Evolutionary conservation across 2,113 vertebrate genomes (phyloP), one percentile per base, ranked within the genome.

Genomic region (Entomyzon cyanotis): DNA sequence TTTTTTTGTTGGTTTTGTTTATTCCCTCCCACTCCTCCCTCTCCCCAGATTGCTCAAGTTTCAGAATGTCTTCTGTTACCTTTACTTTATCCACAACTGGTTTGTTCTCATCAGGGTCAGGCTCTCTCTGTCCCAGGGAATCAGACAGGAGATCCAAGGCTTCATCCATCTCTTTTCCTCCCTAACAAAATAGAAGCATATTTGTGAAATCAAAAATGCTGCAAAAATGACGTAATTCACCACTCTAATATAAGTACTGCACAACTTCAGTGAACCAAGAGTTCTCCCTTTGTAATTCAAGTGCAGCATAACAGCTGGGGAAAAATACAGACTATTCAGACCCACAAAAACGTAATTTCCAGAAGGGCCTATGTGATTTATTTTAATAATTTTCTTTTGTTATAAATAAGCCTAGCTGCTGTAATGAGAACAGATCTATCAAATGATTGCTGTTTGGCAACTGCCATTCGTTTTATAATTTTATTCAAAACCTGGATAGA

Each of bases 41-140:
- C 4, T 16, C 12, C 25, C 22, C 7, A 17, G 6, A 23, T 0
- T 28, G 17, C 24, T 35, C 3, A 80, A 64, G 6, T 59, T 82
- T 53, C 44, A 73, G 15, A 49, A 58, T 5, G 10, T 42, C 22
- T 93, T 62, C 50, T 81, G 18, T 93, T 96, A 98, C 98, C 98
- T 98, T 98, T 65, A 98, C 94, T 97, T 98, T 93, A 94, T 98
- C 98, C 67, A 98, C 97, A 71, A 97, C 3, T 4, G 97, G 97
- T 74, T 98, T 98, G 92, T 93, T 95, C 64, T 98, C 98, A 76
- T 98, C 91, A 20, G 98, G 98, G 42, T 98, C 97, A 13, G 97
- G 97, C n/a, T 98, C 88, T 49, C 97, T 97, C 73, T 97, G 88
- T 7, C 98, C 98, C 58, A 98, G 82, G 52, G 97, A 97, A 70